A percentile compares a stretch with the other conserved stretches of the same genome.
phyloP scores from a whole-genome alignment of 2,113 vertebrate genomes.

The Syngnathus typhle region DNA sequence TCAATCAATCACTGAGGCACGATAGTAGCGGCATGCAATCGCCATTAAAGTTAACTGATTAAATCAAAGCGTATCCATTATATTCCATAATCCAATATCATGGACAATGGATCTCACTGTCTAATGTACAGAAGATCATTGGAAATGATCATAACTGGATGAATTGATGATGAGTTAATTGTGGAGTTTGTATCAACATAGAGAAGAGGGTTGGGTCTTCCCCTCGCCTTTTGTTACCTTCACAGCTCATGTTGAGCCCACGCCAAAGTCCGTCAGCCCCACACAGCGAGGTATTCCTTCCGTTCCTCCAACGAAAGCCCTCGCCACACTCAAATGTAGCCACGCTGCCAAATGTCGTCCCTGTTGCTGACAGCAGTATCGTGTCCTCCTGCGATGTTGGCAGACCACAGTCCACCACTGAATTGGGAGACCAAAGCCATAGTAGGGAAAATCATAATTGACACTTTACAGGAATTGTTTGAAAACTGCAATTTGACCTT shows the following conservation, averaged over 20 bases:
- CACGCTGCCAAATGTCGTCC: slow-evolving; percentile 54
- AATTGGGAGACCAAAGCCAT: not conserved
- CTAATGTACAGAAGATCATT: not conserved
- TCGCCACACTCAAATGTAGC: slow-evolving; percentile 57
- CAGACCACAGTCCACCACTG: slow-evolving; percentile 70
- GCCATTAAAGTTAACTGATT: not conserved
- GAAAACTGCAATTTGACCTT: slow-evolving; percentile 62
- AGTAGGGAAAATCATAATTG: not conserved
- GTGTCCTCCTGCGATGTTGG: slow-evolving; percentile 38
- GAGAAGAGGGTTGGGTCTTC: not conserved
- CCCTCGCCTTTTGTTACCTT: slow-evolving; percentile 60
- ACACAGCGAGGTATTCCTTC: slow-evolving; percentile 60
- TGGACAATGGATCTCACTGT: too few relatives aligned
- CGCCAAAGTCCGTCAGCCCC: slow-evolving; percentile 65
- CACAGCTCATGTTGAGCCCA: slow-evolving; percentile 57
- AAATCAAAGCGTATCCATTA: too few relatives aligned
- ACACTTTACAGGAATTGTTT: not conserved
- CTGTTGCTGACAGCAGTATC: slow-evolving; percentile 21
- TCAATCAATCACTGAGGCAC: slow-evolving; percentile 28
- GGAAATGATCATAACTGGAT: not conserved
- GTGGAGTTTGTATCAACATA: not conserved
- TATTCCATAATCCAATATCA: too few relatives aligned
- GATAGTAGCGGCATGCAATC: slow-evolving; percentile 13
- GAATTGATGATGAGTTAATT: not conserved
- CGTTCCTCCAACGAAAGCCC: slow-evolving; percentile 61